A percentile compares a stretch with the other conserved stretches of the same genome.
Evolutionary conservation across 1,140 invertebrate species (phyloP).

Genomic region (Archegozetes longisetosus): DNA sequence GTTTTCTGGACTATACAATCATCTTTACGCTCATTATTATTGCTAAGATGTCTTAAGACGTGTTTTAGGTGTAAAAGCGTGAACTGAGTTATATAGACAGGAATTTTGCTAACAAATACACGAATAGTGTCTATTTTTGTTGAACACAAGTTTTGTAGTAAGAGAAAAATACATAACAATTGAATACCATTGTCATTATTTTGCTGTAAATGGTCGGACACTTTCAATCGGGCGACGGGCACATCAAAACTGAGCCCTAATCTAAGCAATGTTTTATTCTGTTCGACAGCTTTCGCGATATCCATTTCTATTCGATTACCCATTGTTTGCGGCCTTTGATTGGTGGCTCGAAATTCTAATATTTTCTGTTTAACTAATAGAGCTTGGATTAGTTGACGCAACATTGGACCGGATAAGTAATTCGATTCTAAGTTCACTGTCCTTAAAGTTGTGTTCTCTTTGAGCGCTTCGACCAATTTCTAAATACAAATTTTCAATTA

Average conservation of each 20-base stretch:
- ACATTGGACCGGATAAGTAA: slow-evolving; percentile 55
- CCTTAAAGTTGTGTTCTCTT: slow-evolving; percentile 67
- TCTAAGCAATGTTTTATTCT: slow-evolving; percentile 75
- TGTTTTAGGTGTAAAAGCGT: too few relatives aligned
- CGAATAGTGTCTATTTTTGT: too few relatives aligned
- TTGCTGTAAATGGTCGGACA: slow-evolving; percentile 77
- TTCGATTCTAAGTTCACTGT: slow-evolving; percentile 93
- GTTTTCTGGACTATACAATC: too few relatives aligned
- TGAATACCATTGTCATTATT: slow-evolving; percentile 63
- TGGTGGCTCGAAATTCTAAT: slow-evolving; percentile 82
- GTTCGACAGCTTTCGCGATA: slow-evolving; percentile 78
- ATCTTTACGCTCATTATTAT: too few relatives aligned
- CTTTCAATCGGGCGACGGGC: slow-evolving; percentile 80
- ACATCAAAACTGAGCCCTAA: slow-evolving; percentile 89
- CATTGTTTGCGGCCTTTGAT: slow-evolving; percentile 86
- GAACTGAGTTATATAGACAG: too few relatives aligned
- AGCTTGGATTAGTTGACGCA: slow-evolving; percentile 66
- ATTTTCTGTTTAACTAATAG: slow-evolving; percentile 68
- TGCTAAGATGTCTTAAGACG: too few relatives aligned
- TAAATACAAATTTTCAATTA: slow-evolving; percentile 10
- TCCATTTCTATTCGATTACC: slow-evolving; percentile 98
- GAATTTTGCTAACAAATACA: too few relatives aligned
- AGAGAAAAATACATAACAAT: too few relatives aligned
- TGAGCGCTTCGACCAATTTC: slow-evolving; percentile 57
- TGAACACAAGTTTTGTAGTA: too few relatives aligned